Evolutionary conservation across 92 coral and sea anemone species (phyloP), one percentile per base, ranked within the genome.

Genomic region (Bergia puertoricense): DNA sequence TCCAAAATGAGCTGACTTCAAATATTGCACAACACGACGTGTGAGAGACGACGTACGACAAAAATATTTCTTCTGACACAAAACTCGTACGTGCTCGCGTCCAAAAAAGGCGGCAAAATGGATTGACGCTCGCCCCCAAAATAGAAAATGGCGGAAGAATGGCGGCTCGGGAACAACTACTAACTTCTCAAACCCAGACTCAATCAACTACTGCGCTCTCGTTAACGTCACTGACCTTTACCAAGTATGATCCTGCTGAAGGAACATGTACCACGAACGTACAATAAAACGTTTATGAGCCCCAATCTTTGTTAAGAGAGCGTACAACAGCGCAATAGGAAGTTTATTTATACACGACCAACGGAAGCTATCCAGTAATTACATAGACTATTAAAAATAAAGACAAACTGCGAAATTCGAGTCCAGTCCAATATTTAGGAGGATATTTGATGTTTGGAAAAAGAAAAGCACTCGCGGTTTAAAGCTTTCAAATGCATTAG

Each of bases 291-390:
- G 30, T 30, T 30, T 30, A 30, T 30, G 30, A 30, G 30, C 30
- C 30, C 30, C 30, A 30, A 30, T 30, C 30, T 30, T 30, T 30
- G 30, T 30, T 62, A 81, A 79, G 74, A 81, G 85, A 14, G 89
- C 81, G 91, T 81, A 93, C 88, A 93, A 90, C 89, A 82, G 48
- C 98, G 16, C 95, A 41, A 91, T 88, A 92, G 98, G 98, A 92
- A 96, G 98, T 93, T 95, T 92, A 88, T 93, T 90, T 95, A 91
- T 84, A 88, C 86, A 67, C 89, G 77, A 90, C 89, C 85, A 89
- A 89, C 93, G 94, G 96, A 93, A 88, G 95, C 89, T 88, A 88
- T 91, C 81, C 89, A 85, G 88, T 95, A 93, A 95, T 91, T 93
- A 91, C 92, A 88, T 86, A 86, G 81, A 51, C 98, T 88, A 95